phyloP scores from a whole-genome alignment of 1,140 invertebrate species.

The Hylaeus volcanicus region DNA sequence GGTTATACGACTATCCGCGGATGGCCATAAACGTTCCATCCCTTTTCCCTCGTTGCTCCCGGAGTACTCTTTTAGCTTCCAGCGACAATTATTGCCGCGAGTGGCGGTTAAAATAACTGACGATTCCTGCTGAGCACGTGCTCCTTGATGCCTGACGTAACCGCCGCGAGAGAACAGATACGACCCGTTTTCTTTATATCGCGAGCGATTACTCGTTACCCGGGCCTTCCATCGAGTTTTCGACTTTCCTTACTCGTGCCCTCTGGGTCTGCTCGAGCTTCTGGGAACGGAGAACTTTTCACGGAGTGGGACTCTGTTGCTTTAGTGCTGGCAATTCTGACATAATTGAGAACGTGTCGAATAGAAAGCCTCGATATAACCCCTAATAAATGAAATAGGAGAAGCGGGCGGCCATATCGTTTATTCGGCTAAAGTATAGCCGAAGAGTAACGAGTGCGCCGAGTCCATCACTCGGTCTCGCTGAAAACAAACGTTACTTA shows the following conservation, averaged over 20 bases:
- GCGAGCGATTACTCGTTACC: slow-evolving; percentile 22
- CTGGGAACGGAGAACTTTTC: slow-evolving; percentile 19
- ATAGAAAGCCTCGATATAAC: not conserved
- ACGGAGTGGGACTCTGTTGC: not conserved
- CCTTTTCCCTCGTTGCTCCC: slow-evolving; percentile 2
- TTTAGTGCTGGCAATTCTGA: not conserved
- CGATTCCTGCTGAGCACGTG: slow-evolving; percentile 25
- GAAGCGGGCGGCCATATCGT: not conserved
- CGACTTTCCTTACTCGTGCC: not conserved
- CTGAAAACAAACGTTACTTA: slow-evolving; percentile 22
- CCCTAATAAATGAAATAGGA: too few species aligned
- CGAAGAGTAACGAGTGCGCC: slow-evolving; percentile 1
- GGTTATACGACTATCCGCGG: slow-evolving; percentile 44
- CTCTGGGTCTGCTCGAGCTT: not conserved
- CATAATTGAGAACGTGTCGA: slow-evolving; percentile 18
- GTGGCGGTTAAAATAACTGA: slow-evolving; percentile 26
- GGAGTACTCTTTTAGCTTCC: slow-evolving; percentile 17
- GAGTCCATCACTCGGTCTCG: not conserved
- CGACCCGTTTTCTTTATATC: not conserved
- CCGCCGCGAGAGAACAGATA: not conserved
- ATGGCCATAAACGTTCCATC: slow-evolving; percentile 43
- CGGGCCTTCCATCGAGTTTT: slow-evolving; percentile 5
- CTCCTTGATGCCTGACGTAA: not conserved
- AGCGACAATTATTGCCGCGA: slow-evolving; percentile 53
- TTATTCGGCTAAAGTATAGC: not conserved